Evolutionary conservation across 2,888 invertebrate species (phyloP).

Genomic region (Patella depressa): DNA sequence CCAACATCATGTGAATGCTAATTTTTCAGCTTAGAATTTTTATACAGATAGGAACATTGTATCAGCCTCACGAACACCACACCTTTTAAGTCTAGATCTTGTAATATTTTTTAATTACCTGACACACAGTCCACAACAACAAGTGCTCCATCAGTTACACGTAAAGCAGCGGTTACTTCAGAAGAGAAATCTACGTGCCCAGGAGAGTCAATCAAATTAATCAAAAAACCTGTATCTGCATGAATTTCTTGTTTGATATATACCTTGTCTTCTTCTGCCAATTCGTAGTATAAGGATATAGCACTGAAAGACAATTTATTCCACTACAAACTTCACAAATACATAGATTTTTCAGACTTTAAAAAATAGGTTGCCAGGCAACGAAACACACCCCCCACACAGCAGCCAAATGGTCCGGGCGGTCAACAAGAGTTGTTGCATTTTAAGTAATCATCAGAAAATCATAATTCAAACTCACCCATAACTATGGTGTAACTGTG

Average conservation of each 20-base stretch:
- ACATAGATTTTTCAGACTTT: neutral
- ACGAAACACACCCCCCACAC: no score
- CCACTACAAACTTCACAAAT: neutral
- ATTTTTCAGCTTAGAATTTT: no score
- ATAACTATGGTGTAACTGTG: no score
- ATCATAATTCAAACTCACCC: no score
- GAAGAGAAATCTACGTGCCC: conserved; percentile 99
- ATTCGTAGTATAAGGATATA: conserved; percentile 99
- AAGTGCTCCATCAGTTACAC: conserved; percentile 99
- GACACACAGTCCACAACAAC: conserved; percentile 99
- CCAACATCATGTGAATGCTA: no score
- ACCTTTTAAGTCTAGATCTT: no score
- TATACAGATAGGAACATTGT: no score
- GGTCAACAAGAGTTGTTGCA: no score
- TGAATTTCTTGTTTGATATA: conserved; percentile 90
- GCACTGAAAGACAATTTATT: conserved; percentile 78
- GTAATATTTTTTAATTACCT: conserved; percentile 76
- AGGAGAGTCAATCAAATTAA: conserved; percentile 99
- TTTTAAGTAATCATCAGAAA: no score
- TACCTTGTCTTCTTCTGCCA: conserved; percentile 92
- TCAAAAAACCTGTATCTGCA: conserved; percentile 90
- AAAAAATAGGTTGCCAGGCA: no score
- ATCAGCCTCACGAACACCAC: no score
- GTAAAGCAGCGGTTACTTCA: conserved; percentile 99
- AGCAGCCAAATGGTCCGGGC: no score